phyloP scores from a whole-genome alignment of 2,888 invertebrate genomes.

The Zhuqinia jingwanae region DNA sequence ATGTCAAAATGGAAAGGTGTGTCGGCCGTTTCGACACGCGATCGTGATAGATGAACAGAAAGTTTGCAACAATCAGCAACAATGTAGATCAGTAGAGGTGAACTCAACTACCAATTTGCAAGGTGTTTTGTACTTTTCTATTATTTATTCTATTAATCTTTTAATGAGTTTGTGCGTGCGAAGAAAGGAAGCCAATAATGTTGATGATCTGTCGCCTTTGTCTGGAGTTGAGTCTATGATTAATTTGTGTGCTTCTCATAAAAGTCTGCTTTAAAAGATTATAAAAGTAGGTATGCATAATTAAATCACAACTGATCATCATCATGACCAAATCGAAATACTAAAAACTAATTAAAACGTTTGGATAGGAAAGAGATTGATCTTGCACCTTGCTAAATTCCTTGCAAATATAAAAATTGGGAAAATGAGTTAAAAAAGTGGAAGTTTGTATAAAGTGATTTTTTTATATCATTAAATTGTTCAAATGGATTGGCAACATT shows the following conservation, averaged over 20 bases:
- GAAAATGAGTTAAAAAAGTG: constrained; percentile 1
- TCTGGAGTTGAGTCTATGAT: constrained; percentile 18
- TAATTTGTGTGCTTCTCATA: constrained; percentile 36
- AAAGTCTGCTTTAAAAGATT: neutral
- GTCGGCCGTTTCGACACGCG: neutral
- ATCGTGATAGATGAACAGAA: neutral
- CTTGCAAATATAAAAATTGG: constrained; percentile 10
- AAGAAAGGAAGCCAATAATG: neutral
- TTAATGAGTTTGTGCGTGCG: neutral
- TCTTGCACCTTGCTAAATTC: neutral
- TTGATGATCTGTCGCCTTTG: neutral
- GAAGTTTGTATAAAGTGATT: too few species aligned
- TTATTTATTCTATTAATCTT: neutral
- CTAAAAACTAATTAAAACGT: neutral
- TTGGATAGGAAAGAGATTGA: too few species aligned
- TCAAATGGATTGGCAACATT: too few species aligned
- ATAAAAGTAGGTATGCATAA: neutral
- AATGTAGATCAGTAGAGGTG: neutral
- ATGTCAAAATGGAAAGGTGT: neutral
- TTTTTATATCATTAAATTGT: too few species aligned
- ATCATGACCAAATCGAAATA: too few species aligned
- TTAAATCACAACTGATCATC: too few species aligned
- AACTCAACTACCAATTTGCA: neutral
- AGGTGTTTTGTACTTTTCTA: neutral
- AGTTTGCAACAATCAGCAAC: neutral